A percentile compares a stretch with the other conserved stretches of the same genome.
Conservation (phyloP, 2,888 invertebrate genomes). For the Barypeithes pellucidus region DNA sequence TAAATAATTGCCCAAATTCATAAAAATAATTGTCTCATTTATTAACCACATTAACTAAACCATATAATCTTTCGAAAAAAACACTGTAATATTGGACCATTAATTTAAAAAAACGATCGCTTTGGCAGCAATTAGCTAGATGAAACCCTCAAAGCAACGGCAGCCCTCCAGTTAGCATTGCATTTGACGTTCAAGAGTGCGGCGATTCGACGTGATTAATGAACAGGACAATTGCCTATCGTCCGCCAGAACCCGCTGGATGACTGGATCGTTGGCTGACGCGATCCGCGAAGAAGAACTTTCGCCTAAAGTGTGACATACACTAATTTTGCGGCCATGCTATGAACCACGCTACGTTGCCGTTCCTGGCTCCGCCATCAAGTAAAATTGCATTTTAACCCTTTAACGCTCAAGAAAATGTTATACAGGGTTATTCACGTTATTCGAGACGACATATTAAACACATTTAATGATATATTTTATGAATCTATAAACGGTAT, state of each 20-base stretch:
- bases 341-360: no score
- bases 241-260: slow-evolving; percentile 51
- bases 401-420: no score
- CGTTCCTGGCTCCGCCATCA: no score
- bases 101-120: slow-evolving; percentile 26
- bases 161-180: slow-evolving; percentile 68
- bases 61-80: slow-evolving; percentile 12
- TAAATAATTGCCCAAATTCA: background rate
- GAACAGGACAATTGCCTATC: slow-evolving; percentile 70
- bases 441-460: no score
- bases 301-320: no score
- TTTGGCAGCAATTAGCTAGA: slow-evolving; percentile 68
- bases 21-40: slow-evolving; percentile 5
- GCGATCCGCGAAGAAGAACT: slow-evolving; percentile 58
- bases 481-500: no score
- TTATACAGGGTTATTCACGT: no score
- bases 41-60: slow-evolving; percentile 16
- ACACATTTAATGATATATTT: no score
- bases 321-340: no score
- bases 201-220: slow-evolving; percentile 70
- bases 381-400: no score
- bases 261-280: slow-evolving; percentile 28
- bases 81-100: slow-evolving; percentile 20
- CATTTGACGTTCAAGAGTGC: slow-evolving; percentile 71
- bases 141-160: slow-evolving; percentile 69